A percentile compares a stretch with the other conserved stretches of the same genome.
Evolutionary conservation across 2,113 vertebrate species (phyloP).

Genomic region (Lontra canadensis): DNA sequence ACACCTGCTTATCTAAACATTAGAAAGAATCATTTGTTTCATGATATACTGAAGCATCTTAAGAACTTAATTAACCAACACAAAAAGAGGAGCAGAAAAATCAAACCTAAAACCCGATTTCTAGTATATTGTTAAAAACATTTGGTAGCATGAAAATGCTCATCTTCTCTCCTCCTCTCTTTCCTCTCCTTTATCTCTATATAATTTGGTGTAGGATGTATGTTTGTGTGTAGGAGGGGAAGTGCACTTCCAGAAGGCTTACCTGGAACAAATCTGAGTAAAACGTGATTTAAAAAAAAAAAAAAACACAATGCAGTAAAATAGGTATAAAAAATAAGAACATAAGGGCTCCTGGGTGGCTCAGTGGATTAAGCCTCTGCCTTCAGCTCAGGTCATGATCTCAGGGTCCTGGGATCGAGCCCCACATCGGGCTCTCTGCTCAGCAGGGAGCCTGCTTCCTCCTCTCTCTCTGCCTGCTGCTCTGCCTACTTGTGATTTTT

Average conservation of each 20-base stretch:
- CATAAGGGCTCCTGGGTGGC: too few relatives aligned
- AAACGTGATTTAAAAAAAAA: neutral
- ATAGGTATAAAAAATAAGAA: neutral
- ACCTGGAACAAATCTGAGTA: neutral
- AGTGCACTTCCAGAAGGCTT: neutral
- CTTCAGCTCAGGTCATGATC: too few relatives aligned
- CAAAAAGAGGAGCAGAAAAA: conserved; percentile 14
- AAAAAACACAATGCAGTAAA: neutral
- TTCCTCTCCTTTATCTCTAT: neutral
- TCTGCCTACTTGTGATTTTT: too few relatives aligned
- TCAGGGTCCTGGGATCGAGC: too few relatives aligned
- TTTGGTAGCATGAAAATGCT: neutral
- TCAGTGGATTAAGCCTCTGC: too few relatives aligned
- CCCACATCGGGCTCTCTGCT: too few relatives aligned
- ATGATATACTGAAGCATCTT: neutral
- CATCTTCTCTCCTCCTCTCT: neutral
- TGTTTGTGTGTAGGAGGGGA: too few relatives aligned
- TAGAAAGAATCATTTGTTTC: neutral
- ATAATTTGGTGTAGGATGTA: neutral
- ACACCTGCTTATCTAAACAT: neutral
- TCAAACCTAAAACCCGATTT: neutral
- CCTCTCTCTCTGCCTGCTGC: too few relatives aligned
- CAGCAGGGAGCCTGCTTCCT: too few relatives aligned
- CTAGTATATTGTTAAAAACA: neutral
- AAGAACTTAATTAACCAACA: conserved; percentile 12